Evolutionary conservation across 2,888 invertebrate species (phyloP).

Genomic region (Lithophane socia): DNA sequence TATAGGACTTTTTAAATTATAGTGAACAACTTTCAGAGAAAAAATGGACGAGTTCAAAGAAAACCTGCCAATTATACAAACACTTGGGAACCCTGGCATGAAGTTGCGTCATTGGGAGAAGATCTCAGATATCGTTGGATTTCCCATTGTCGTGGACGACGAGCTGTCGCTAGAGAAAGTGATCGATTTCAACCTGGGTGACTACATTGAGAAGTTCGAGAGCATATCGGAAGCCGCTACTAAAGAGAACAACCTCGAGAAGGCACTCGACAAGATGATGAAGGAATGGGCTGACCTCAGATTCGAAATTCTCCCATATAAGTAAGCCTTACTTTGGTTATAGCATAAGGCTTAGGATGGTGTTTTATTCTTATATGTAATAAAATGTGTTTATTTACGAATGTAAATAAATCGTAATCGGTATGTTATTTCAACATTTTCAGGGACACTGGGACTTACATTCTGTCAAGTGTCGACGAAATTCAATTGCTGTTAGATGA

Average conservation of each 20-base stretch:
- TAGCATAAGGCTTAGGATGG: neutral
- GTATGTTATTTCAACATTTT: neutral
- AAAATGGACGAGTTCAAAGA: conserved; percentile 96
- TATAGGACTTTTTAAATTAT: neutral
- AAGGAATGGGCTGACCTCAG: conserved; percentile 96
- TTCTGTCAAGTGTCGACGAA: conserved; percentile 97
- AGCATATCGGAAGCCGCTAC: conserved; percentile 98
- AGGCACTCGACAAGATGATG: conserved; percentile 96
- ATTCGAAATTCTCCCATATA: conserved; percentile 94
- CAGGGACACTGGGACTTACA: conserved; percentile 97
- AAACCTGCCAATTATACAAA: conserved; percentile 97
- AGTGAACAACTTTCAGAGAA: conserved; percentile 79
- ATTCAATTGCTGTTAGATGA: conserved; percentile 98
- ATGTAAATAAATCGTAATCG: neutral
- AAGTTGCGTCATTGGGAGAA: conserved; percentile 98
- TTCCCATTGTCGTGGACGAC: conserved; percentile 96
- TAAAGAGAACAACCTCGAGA: conserved; percentile 98
- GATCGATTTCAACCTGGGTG: conserved; percentile 96
- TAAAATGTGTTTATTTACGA: conserved; percentile 3
- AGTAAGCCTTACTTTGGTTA: conserved; percentile 79
- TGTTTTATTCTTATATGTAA: neutral
- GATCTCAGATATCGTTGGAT: conserved; percentile 98
- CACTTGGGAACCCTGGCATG: conserved; percentile 98
- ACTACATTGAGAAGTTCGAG: conserved; percentile 97
- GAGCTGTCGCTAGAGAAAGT: conserved; percentile 95